A percentile compares a stretch with the other conserved stretches of the same genome.
Evolutionary conservation across 2,888 invertebrate species (phyloP).

Genomic region (Melinaea menophilus): DNA sequence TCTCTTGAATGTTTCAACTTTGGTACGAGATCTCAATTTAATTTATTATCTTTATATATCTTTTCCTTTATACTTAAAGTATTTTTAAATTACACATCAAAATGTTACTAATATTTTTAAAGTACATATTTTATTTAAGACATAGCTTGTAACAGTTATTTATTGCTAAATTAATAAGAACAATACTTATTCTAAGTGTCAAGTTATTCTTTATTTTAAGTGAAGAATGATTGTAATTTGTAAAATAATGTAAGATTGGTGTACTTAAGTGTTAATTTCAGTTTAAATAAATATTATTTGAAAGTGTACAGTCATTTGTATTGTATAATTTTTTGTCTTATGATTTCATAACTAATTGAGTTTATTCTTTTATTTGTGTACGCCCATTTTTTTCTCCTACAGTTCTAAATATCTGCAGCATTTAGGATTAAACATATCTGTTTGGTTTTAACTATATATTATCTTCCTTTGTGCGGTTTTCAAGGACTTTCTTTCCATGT

Average conservation of each 20-base stretch:
- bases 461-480: too few relatives aligned
- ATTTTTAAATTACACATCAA: too few relatives aligned
- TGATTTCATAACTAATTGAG: background rate
- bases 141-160: background rate
- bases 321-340: background rate
- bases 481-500: too few relatives aligned
- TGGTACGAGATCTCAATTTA: background rate
- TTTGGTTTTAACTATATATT: too few relatives aligned
- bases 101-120: background rate
- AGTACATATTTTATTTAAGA: background rate
- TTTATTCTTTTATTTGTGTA: background rate
- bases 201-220: constrained; percentile 35
- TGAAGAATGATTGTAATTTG: constrained; percentile 62
- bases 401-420: too few relatives aligned
- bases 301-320: constrained; percentile 30
- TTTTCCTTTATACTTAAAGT: background rate
- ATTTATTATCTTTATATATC: background rate
- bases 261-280: constrained; percentile 69
- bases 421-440: too few relatives aligned
- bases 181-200: constrained; percentile 27
- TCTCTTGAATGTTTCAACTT: background rate
- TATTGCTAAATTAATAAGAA: constrained; percentile 1
- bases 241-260: constrained; percentile 55
- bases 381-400: too few relatives aligned
- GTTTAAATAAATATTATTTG: constrained; percentile 67